Evolutionary conservation across 2,797 vertebrate species (phyloP).

Genomic region (Mormyrops attenuatus): DNA sequence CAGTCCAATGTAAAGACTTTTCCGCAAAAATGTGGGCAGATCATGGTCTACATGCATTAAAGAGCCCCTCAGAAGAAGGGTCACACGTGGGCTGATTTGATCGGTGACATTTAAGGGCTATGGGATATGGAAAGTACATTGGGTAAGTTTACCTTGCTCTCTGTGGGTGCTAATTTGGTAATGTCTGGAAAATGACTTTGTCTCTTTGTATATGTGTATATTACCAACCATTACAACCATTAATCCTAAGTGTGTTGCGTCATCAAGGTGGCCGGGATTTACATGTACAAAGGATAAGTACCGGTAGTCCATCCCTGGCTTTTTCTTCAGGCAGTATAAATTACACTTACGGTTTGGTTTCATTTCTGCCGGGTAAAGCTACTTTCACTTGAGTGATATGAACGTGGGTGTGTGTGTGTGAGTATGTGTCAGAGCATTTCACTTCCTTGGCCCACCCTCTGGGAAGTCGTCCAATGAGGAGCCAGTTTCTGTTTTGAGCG

Average conservation of each 20-base stretch:
- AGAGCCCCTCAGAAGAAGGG: not conserved
- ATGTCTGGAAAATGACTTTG: not conserved
- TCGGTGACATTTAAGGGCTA: constrained; percentile 14
- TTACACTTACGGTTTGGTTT: not conserved
- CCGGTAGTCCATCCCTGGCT: not conserved
- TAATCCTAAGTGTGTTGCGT: not conserved
- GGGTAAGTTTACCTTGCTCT: not conserved
- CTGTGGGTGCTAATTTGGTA: not conserved
- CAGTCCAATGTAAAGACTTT: not conserved
- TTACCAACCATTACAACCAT: not conserved
- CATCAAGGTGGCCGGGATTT: not conserved
- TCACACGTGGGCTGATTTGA: not conserved
- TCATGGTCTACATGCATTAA: not conserved
- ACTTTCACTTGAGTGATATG: not conserved
- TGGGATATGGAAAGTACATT: constrained; percentile 7
- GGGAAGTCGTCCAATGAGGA: constrained; percentile 17
- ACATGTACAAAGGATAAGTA: not conserved
- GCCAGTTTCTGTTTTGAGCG: not conserved
- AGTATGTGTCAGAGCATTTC: not conserved
- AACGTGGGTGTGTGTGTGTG: not conserved
- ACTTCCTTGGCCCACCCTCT: not conserved
- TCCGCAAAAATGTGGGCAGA: not conserved
- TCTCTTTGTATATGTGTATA: not conserved
- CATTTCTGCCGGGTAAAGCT: not conserved
- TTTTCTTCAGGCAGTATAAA: not conserved